Evolutionary conservation across 2,113 vertebrate genomes (phyloP).

Genomic region (Micromys minutus): DNA sequence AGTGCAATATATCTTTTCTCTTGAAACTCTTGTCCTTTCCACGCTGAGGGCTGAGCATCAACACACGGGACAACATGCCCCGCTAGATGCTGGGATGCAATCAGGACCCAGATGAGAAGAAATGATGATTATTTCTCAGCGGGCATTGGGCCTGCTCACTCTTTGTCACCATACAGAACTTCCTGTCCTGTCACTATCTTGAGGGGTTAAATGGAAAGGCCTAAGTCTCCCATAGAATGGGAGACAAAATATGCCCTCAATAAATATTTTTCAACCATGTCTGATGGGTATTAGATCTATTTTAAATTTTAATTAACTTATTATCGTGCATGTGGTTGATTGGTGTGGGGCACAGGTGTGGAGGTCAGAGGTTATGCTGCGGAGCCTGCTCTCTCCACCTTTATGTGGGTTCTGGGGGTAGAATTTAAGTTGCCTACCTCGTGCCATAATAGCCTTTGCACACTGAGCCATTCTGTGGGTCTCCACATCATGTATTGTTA

Average conservation of each 20-base stretch:
- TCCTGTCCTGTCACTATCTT: neutral
- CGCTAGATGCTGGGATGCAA: neutral
- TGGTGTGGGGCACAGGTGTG: neutral
- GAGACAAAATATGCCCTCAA: neutral
- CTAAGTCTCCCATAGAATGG: neutral
- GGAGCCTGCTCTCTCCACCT: neutral
- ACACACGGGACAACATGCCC: neutral
- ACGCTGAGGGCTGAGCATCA: neutral
- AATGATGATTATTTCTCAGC: neutral
- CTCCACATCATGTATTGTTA: neutral
- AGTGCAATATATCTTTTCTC: neutral
- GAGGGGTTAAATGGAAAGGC: neutral
- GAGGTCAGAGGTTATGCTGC: neutral
- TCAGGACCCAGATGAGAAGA: neutral
- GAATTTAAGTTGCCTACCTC: neutral
- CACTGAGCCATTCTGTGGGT: neutral
- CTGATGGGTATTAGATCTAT: neutral
- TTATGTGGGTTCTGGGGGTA: neutral
- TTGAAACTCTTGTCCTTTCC: neutral
- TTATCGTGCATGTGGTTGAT: neutral
- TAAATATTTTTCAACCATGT: neutral
- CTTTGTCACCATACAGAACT: neutral
- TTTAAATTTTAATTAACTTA: neutral
- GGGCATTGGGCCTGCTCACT: neutral
- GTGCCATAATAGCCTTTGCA: neutral